Evolutionary conservation across 37 sponge, comb jelly and placozoan species (phyloP).

Genomic region (Haliclona indistincta): DNA sequence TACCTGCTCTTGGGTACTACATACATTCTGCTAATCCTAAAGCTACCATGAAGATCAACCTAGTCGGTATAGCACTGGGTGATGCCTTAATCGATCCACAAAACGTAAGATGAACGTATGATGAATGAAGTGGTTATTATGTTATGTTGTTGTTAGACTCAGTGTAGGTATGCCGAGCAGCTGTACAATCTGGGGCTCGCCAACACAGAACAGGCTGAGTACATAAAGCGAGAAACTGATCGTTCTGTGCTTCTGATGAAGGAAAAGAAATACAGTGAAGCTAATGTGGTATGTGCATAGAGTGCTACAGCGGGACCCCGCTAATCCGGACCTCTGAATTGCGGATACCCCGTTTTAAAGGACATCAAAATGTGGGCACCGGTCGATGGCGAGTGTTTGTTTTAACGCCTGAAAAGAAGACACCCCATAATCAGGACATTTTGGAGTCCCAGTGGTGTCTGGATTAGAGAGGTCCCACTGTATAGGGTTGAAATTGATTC

Average conservation of each 20-base stretch:
- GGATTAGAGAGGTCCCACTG: no score
- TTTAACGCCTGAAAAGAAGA: no score
- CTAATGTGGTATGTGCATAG: conserved; percentile 54
- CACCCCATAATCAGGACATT: no score
- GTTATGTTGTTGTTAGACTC: conserved; percentile 35
- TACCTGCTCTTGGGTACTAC: conserved; percentile 37
- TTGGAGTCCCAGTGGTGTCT: no score
- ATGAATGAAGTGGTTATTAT: neutral
- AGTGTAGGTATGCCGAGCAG: conserved; percentile 54
- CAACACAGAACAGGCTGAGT: conserved; percentile 48
- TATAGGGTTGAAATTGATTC: no score
- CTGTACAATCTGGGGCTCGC: conserved; percentile 62
- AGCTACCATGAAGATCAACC: conserved; percentile 35
- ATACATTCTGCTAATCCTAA: conserved; percentile 41
- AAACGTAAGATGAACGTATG: conserved; percentile 20
- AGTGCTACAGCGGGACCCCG: no score
- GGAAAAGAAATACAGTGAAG: conserved; percentile 41
- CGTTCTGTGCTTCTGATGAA: conserved; percentile 32
- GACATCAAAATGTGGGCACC: no score
- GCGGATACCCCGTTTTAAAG: no score
- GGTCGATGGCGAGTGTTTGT: no score
- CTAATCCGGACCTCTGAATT: no score
- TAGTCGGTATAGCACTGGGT: conserved; percentile 46
- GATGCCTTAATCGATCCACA: conserved; percentile 42
- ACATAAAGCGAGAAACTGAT: conserved; percentile 38